Percentiles rank a stretch among this genome's conserved stretches.
These are phyloP conservation scores for Conchocele bisecta DNA, from an alignment of 2,888 invertebrate genomes.

Conservation along the genomic window DNA sequence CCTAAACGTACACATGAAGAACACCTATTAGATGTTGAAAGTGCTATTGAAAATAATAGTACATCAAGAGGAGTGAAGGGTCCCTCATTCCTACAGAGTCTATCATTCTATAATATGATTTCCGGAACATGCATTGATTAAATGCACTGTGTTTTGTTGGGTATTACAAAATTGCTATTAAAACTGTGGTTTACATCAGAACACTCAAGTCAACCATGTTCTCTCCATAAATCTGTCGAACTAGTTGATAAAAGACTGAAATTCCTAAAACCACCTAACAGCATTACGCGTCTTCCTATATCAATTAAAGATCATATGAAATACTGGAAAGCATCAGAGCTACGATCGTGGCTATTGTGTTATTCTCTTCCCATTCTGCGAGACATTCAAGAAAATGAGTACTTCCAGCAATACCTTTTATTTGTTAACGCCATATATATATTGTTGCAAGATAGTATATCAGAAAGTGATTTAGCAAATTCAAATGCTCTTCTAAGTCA, in stretches of 20 bases:
- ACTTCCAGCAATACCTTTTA: conserved; percentile 35
- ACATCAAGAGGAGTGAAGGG: conserved; percentile 49
- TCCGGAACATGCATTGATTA: conserved; percentile 43
- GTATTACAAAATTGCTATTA: conserved; percentile 42
- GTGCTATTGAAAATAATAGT: conserved; percentile 13
- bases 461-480: conserved; percentile 19
- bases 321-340: conserved; percentile 59
- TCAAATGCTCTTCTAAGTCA: conserved; percentile 29
- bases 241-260: conserved; percentile 37
- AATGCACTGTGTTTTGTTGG: conserved; percentile 58
- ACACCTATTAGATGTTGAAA: conserved; percentile 15
- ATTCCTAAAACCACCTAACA: conserved; percentile 42
- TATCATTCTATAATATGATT: conserved; percentile 31
- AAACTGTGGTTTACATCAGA: conserved; percentile 33
- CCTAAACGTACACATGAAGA: conserved; percentile 10
- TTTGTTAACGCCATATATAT: conserved; percentile 50
- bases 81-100: conserved; percentile 45
- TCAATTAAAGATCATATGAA: conserved; percentile 47
- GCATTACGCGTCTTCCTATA: conserved; percentile 45
- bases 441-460: conserved; percentile 29
- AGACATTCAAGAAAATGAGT: conserved; percentile 33
- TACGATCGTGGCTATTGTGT: conserved; percentile 53
- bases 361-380: conserved; percentile 50
- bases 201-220: conserved; percentile 10
- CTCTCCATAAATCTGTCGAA: conserved; percentile 5